phyloP scores from a whole-genome alignment of 2,797 vertebrate species.

The Liparis tanakae region DNA sequence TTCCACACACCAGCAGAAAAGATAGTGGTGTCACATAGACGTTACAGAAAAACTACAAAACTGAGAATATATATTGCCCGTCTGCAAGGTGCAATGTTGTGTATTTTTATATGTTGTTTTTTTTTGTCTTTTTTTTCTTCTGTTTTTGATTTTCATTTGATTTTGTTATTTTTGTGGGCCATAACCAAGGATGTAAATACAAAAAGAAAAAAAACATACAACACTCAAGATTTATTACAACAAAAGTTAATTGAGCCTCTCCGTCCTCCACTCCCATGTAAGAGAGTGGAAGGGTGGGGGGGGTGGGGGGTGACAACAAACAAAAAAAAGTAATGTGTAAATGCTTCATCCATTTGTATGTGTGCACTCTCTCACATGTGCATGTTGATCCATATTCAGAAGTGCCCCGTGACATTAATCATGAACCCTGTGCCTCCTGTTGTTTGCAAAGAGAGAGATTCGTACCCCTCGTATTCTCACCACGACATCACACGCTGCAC shows the following conservation, averaged over 20 bases:
- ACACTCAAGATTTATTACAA: slow-evolving; percentile 73
- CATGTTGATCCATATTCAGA: slow-evolving; percentile 74
- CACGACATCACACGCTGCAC: slow-evolving; percentile 35
- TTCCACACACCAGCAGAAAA: slow-evolving; percentile 88
- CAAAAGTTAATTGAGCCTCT: slow-evolving; percentile 48
- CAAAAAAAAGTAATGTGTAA: slow-evolving; percentile 57
- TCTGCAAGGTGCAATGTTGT: slow-evolving; percentile 84
- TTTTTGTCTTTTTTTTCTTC: slow-evolving; percentile 64
- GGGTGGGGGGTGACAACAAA: neutral
- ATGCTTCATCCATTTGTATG: slow-evolving; percentile 68
- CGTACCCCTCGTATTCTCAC: slow-evolving; percentile 45
- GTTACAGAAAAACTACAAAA: slow-evolving; percentile 77
- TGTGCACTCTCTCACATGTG: slow-evolving; percentile 75
- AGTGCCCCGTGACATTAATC: slow-evolving; percentile 79
- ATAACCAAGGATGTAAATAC: slow-evolving; percentile 86
- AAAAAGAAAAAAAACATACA: slow-evolving; percentile 67
- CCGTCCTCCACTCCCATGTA: slow-evolving; percentile 72
- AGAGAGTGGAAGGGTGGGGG: slow-evolving; percentile 33
- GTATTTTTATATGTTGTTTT: slow-evolving; percentile 80
- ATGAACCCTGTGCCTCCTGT: slow-evolving; percentile 78
- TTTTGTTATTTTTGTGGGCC: slow-evolving; percentile 70
- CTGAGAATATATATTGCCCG: slow-evolving; percentile 81
- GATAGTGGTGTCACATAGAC: slow-evolving; percentile 79
- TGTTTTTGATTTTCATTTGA: slow-evolving; percentile 53
- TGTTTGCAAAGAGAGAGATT: slow-evolving; percentile 73